phyloP scores from a whole-genome alignment of 2,888 invertebrate genomes.

The Hermaeophaga mercurialis region DNA sequence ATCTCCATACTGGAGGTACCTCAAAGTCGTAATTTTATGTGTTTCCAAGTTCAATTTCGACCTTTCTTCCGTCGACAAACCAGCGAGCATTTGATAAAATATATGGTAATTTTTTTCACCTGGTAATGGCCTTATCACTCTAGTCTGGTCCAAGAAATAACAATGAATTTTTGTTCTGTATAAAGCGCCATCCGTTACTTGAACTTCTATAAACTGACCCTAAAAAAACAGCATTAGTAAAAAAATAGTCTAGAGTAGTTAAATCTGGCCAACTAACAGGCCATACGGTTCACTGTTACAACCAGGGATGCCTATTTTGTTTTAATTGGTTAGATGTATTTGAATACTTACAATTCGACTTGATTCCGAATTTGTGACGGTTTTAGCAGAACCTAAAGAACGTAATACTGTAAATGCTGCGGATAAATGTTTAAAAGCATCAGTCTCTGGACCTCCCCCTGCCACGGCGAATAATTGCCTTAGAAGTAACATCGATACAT shows the following conservation, averaged over 20 bases:
- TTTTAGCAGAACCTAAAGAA: slow-evolving; percentile 89
- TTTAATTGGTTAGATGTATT: neutral
- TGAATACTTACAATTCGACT: slow-evolving; percentile 79
- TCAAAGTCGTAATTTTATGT: slow-evolving; percentile 78
- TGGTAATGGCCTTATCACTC: slow-evolving; percentile 83
- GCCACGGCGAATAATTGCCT: slow-evolving; percentile 92
- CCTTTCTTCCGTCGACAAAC: slow-evolving; percentile 83
- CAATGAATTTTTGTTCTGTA: slow-evolving; percentile 96
- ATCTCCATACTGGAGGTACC: slow-evolving; percentile 80
- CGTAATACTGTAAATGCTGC: slow-evolving; percentile 94
- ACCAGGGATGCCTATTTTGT: too few species aligned
- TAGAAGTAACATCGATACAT: slow-evolving; percentile 88
- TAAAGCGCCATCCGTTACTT: slow-evolving; percentile 92
- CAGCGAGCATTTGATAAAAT: slow-evolving; percentile 94
- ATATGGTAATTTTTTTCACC: slow-evolving; percentile 96
- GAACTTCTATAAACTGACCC: slow-evolving; percentile 96
- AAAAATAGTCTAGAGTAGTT: too few species aligned
- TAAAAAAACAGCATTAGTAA: slow-evolving; percentile 52
- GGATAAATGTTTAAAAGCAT: slow-evolving; percentile 93
- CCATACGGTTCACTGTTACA: too few species aligned
- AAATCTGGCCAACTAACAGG: neutral
- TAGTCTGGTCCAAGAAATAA: slow-evolving; percentile 92
- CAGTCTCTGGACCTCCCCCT: slow-evolving; percentile 93
- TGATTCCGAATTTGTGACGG: slow-evolving; percentile 87
- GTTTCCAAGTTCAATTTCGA: slow-evolving; percentile 87